A percentile compares a stretch with the other conserved stretches of the same genome.
Evolutionary conservation across 2,888 invertebrate genomes (phyloP).

Genomic region (Eupithecia centaureata): DNA sequence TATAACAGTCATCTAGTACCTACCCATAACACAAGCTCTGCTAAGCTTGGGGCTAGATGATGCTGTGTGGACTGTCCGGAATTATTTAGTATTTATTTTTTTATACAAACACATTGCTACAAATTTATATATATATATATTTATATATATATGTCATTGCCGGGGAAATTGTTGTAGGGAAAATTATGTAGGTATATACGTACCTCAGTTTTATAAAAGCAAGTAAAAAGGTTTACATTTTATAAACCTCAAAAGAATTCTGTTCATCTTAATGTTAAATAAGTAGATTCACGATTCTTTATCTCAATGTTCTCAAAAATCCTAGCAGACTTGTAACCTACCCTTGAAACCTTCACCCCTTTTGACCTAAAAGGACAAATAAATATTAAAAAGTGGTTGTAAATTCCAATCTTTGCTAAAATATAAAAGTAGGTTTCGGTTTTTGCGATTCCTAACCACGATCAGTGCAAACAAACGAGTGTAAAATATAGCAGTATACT

Average conservation of each 20-base stretch:
- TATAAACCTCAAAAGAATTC: background rate
- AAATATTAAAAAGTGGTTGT: conserved; percentile 33
- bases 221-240: background rate
- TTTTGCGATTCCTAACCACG: background rate
- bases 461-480: background rate
- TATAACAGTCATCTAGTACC: too few relatives aligned
- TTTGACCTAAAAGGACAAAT: conserved; percentile 10
- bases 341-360: conserved; percentile 17
- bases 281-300: conserved; percentile 3
- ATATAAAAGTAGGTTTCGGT: conserved; percentile 52
- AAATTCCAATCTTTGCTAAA: conserved; percentile 54
- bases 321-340: conserved; percentile 12
- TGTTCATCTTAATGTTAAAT: conserved; percentile 1
- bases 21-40: too few relatives aligned
- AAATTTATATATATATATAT: too few relatives aligned
- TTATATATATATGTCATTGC: too few relatives aligned
- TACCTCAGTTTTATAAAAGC: background rate
- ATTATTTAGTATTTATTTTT: too few relatives aligned
- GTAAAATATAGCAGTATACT: background rate
- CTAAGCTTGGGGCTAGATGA: too few relatives aligned
- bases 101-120: too few relatives aligned
- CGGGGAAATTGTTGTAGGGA: too few relatives aligned
- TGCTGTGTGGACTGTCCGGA: too few relatives aligned
- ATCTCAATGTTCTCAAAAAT: conserved; percentile 10
- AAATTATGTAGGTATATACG: too few relatives aligned